Conservation (phyloP, 2,888 invertebrate genomes). For the Drosophila mettleri region DNA sequence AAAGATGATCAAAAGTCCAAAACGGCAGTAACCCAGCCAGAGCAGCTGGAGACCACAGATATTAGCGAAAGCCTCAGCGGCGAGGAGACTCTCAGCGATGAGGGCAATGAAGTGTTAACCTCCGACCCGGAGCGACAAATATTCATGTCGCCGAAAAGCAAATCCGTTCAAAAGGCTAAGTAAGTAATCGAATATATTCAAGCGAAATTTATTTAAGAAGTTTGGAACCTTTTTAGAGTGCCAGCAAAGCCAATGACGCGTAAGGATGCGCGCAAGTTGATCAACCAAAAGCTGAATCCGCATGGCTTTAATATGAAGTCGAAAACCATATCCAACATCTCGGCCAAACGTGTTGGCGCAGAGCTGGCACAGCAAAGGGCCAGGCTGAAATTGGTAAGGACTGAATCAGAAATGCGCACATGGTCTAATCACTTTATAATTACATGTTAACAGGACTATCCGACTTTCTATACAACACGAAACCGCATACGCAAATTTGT, state of each 20-base stretch:
- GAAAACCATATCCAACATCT: constrained; percentile 52
- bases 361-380: constrained; percentile 68
- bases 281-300: constrained; percentile 52
- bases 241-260: constrained; percentile 57
- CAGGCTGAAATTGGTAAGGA: constrained; percentile 67
- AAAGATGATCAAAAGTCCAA: constrained; percentile 9
- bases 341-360: constrained; percentile 51
- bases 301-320: constrained; percentile 67
- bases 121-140: constrained; percentile 45
- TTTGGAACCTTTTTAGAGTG: constrained; percentile 11
- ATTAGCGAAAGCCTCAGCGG: constrained; percentile 73
- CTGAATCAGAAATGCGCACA: not conserved
- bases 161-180: constrained; percentile 34
- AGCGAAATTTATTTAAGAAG: no score
- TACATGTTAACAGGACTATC: constrained; percentile 61
- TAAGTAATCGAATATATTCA: constrained; percentile 18
- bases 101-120: constrained; percentile 31
- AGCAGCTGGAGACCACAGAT: constrained; percentile 65
- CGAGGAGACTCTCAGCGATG: constrained; percentile 49
- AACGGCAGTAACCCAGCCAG: not conserved
- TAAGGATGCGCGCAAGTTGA: constrained; percentile 65
- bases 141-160: constrained; percentile 21
- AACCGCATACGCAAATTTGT: constrained; percentile 80
- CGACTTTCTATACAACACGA: constrained; percentile 78
- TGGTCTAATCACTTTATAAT: not conserved